These are phyloP conservation scores for Apodemia duryi DNA, from an alignment of 2,888 invertebrate genomes.

Conservation along the genomic window DNA sequence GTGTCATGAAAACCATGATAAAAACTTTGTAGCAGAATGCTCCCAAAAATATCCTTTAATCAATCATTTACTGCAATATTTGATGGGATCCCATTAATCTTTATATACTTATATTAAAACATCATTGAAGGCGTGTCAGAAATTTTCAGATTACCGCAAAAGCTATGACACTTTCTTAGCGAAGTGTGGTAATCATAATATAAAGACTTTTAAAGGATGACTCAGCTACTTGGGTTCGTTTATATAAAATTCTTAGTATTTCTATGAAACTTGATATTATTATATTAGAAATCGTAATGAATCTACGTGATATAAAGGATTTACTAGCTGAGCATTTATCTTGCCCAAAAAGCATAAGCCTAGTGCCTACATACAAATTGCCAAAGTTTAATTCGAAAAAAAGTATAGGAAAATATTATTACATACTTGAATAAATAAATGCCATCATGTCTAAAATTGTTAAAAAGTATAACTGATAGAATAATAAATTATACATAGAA, in stretches of 20 bases:
- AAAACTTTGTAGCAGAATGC: too few relatives aligned
- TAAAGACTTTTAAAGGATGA: neutral
- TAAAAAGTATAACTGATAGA: too few relatives aligned
- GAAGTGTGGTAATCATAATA: neutral
- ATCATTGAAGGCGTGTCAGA: neutral
- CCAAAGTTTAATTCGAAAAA: too few relatives aligned
- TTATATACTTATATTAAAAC: neutral
- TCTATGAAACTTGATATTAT: neutral
- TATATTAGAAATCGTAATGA: neutral
- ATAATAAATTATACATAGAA: too few relatives aligned
- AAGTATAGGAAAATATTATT: too few relatives aligned
- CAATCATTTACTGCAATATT: neutral
- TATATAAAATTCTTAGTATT: neutral
- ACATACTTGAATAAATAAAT: too few relatives aligned
- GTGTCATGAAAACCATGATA: too few relatives aligned
- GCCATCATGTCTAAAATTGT: too few relatives aligned
- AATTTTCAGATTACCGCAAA: neutral
- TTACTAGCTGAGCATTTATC: too few relatives aligned
- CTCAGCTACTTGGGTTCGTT: neutral
- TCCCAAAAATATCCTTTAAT: neutral
- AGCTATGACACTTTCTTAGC: neutral
- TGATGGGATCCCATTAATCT: neutral
- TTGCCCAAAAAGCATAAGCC: too few relatives aligned
- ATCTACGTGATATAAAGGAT: too few relatives aligned
- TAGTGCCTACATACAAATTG: too few relatives aligned